A percentile compares a stretch with the other conserved stretches of the same genome.
Conservation (phyloP, 2,888 invertebrate species). For the Ophion costatus region DNA sequence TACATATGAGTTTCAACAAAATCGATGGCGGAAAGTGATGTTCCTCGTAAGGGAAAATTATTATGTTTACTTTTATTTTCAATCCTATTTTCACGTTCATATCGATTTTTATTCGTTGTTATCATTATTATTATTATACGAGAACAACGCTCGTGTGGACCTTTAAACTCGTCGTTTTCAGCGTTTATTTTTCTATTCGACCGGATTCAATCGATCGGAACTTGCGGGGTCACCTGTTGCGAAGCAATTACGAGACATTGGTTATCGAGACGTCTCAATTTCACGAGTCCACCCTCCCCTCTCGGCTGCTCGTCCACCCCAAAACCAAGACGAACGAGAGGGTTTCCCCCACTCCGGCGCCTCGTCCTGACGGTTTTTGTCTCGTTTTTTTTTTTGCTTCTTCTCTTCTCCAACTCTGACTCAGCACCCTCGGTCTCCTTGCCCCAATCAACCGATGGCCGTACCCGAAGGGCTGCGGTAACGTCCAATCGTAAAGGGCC, state of each 20-base stretch:
- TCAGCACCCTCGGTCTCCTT: slow-evolving; percentile 56
- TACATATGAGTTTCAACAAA: too few relatives aligned
- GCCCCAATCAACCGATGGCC: slow-evolving; percentile 60
- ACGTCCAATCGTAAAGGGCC: slow-evolving; percentile 68
- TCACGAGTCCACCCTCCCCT: slow-evolving; percentile 72
- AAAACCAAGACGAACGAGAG: slow-evolving; percentile 67
- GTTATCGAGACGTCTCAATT: slow-evolving; percentile 82
- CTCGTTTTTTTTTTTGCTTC: slow-evolving; percentile 51
- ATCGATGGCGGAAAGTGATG: too few relatives aligned
- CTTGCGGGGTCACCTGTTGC: slow-evolving; percentile 79
- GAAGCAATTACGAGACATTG: slow-evolving; percentile 80
- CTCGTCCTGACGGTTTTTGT: slow-evolving; percentile 58
- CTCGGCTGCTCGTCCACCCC: slow-evolving; percentile 32
- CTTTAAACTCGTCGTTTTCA: too few relatives aligned
- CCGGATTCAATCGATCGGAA: slow-evolving; percentile 33
- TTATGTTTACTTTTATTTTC: too few relatives aligned
- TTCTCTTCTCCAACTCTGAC: slow-evolving; percentile 44
- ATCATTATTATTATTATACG: too few relatives aligned
- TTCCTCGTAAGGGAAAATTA: too few relatives aligned
- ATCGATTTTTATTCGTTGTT: too few relatives aligned
- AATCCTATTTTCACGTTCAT: too few relatives aligned
- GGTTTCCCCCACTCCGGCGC: slow-evolving; percentile 66
- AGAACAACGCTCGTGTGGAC: too few relatives aligned
- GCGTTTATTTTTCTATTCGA: slow-evolving; percentile 38
- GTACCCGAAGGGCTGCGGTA: slow-evolving; percentile 52